Percentiles rank a stretch among this genome's conserved stretches.
Conservation (phyloP, 2,888 invertebrate genomes). For the Pammene fasciana region DNA sequence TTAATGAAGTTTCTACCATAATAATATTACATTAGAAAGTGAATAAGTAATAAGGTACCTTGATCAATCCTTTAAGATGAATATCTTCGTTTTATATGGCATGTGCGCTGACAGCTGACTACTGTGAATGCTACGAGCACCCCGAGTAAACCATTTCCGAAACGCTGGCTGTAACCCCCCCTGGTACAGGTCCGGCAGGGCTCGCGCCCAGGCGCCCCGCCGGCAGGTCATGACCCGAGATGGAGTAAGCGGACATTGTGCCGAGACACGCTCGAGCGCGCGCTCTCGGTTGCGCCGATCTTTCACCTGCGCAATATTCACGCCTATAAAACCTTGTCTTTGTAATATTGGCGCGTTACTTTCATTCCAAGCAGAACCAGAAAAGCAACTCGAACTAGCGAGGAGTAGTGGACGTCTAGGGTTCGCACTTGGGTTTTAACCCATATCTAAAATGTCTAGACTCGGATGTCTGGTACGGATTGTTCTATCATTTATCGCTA, state of each 20-base stretch:
- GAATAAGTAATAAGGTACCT: neutral
- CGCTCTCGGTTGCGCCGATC: conserved; percentile 79
- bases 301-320: conserved; percentile 82
- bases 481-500: conserved; percentile 31
- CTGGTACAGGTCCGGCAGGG: neutral
- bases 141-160: neutral
- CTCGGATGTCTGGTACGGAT: conserved; percentile 71
- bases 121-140: neutral
- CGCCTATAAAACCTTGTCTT: conserved; percentile 83
- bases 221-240: conserved; percentile 48
- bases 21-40: too few relatives aligned
- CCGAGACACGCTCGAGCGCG: conserved; percentile 77
- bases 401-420: conserved; percentile 58
- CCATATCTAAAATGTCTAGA: conserved; percentile 71
- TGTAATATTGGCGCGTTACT: conserved; percentile 79
- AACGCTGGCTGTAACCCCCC: neutral
- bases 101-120: too few relatives aligned
- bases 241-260: conserved; percentile 82
- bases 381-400: conserved; percentile 69
- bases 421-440: conserved; percentile 69
- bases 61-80: neutral
- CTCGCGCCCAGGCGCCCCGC: conserved; percentile 16
- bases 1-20: too few relatives aligned
- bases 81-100: too few relatives aligned
- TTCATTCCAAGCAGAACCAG: conserved; percentile 77